Evolutionary conservation across 2,888 invertebrate genomes (phyloP).

Genomic region (Himalopsyche japonica): DNA sequence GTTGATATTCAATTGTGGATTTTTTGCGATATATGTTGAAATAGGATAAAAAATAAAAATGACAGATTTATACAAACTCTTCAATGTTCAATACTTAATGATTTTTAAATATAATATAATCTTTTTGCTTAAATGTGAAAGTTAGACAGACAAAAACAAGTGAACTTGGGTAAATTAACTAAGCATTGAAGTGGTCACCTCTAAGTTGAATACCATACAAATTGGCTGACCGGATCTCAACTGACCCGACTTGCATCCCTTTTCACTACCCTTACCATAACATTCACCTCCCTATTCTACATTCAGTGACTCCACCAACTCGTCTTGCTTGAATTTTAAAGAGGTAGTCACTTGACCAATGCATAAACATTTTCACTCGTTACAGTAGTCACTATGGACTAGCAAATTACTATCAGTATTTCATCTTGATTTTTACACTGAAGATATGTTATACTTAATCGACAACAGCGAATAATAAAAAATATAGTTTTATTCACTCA

Average conservation of each 20-base stretch:
- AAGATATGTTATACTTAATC: no score
- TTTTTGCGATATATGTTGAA: no score
- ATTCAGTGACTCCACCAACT: not conserved
- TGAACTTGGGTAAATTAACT: not conserved
- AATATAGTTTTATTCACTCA: no score
- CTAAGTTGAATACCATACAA: slow-evolving; percentile 27
- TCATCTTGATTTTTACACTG: no score
- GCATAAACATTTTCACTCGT: not conserved
- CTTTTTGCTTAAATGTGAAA: no score
- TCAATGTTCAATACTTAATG: no score
- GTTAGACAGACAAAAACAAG: not conserved
- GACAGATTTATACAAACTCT: no score
- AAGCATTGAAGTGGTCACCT: not conserved
- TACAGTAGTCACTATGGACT: not conserved
- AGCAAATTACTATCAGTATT: no score
- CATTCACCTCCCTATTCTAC: not conserved
- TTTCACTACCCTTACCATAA: not conserved
- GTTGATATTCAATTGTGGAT: no score
- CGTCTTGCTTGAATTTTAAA: not conserved
- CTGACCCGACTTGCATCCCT: not conserved
- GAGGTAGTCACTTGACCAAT: not conserved
- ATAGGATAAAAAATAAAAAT: no score
- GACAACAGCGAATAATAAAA: no score
- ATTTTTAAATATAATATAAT: no score
- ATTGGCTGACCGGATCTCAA: slow-evolving; percentile 38